Evolutionary conservation across 2,888 invertebrate species (phyloP).

Genomic region (Polydrusus cervinus): DNA sequence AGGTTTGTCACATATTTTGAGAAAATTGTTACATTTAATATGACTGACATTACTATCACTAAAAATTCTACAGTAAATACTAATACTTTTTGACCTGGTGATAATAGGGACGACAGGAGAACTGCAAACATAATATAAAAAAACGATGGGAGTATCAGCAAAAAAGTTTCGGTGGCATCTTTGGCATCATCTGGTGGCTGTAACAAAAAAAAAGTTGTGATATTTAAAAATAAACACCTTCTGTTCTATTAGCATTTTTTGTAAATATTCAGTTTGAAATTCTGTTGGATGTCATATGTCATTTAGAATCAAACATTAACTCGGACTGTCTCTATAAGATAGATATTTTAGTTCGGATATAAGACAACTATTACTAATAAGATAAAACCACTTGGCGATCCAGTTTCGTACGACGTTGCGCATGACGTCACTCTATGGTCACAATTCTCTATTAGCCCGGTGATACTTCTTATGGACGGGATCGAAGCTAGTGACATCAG

Average conservation of each 20-base stretch:
- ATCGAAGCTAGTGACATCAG: too few species aligned
- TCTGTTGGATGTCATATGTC: too few species aligned
- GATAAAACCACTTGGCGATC: too few species aligned
- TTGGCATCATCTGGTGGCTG: constrained; percentile 30
- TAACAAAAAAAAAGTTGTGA: constrained; percentile 34
- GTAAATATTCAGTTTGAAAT: too few species aligned
- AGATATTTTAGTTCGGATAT: too few species aligned
- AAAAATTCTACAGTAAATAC: constrained; percentile 73
- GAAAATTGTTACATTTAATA: constrained; percentile 75
- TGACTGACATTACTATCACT: constrained; percentile 74
- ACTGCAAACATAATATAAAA: constrained; percentile 65
- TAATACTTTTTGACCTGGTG: constrained; percentile 53
- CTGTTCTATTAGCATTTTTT: not conserved
- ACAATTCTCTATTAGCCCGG: too few species aligned
- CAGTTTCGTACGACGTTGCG: too few species aligned
- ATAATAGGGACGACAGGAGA: constrained; percentile 60
- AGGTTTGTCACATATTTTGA: constrained; percentile 65
- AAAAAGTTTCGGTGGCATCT: constrained; percentile 71
- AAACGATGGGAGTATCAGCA: constrained; percentile 66
- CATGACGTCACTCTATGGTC: too few species aligned
- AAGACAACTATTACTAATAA: too few species aligned
- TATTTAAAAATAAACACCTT: not conserved
- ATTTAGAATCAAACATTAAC: too few species aligned
- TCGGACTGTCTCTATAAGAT: too few species aligned
- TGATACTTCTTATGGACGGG: too few species aligned